These are phyloP conservation scores for Sisor rabdophorus DNA, from an alignment of 2,113 vertebrate genomes.

Conservation along the genomic window DNA sequence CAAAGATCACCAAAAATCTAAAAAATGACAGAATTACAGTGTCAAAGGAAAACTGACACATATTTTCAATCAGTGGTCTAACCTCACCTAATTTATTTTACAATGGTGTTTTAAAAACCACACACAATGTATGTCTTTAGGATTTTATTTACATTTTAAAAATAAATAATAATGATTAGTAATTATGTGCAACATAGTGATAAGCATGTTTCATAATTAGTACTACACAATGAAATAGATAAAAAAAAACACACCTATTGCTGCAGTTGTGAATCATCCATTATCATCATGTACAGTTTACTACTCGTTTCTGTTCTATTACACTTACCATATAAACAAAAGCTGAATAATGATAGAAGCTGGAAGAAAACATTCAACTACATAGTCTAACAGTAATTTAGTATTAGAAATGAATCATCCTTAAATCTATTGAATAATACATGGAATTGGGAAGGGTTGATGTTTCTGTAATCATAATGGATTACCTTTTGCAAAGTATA, in stretches of 20 bases:
- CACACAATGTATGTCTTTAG: neutral
- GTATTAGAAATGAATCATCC: constrained; percentile 63
- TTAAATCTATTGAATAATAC: constrained; percentile 60
- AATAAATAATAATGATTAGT: neutral
- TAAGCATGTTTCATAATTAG: constrained; percentile 16
- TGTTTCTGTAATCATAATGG: constrained; percentile 67
- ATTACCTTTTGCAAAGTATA: constrained; percentile 70
- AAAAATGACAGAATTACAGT: neutral
- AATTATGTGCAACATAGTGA: neutral
- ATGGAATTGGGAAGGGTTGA: constrained; percentile 62
- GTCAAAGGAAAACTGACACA: neutral
- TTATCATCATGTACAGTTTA: constrained; percentile 12
- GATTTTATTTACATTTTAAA: constrained; percentile 1
- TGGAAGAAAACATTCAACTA: constrained; percentile 30
- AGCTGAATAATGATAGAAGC: constrained; percentile 29
- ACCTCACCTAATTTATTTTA: neutral
- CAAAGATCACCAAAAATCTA: neutral
- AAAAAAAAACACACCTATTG: neutral
- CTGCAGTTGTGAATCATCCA: neutral
- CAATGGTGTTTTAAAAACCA: neutral
- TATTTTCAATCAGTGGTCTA: neutral
- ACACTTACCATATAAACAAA: constrained; percentile 36
- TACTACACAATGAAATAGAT: constrained; percentile 9
- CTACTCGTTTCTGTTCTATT: neutral
- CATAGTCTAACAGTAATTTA: constrained; percentile 59